Conservation (phyloP, 2,797 vertebrate genomes). For the Acrossocheilus fasciatus region DNA sequence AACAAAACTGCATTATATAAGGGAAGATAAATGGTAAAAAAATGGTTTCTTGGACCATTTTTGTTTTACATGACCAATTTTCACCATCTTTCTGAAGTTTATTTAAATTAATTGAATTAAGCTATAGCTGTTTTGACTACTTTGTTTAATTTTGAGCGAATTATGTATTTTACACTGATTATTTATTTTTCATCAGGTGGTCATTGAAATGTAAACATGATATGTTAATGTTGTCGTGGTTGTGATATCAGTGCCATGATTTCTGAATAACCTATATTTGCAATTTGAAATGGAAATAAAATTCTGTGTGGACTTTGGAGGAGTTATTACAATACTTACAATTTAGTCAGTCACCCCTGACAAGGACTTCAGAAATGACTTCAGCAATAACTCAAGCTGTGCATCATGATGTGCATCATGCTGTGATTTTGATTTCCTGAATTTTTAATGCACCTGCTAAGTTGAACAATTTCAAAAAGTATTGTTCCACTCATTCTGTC, state of each 20-base stretch:
- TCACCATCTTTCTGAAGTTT: not conserved
- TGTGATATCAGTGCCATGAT: not conserved
- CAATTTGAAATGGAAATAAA: not conserved
- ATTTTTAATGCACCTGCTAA: not conserved
- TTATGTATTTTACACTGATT: not conserved
- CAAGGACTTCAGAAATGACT: not conserved
- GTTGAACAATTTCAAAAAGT: not conserved
- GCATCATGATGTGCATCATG: not conserved
- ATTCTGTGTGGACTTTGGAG: not conserved
- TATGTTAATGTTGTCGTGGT: not conserved
- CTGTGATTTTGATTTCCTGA: constrained; percentile 14
- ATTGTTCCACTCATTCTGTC: not conserved
- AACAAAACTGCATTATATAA: not conserved
- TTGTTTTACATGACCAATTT: not conserved
- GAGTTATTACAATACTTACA: not conserved
- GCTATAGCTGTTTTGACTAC: not conserved
- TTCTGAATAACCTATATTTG: not conserved
- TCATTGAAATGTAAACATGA: not conserved
- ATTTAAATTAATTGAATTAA: not conserved
- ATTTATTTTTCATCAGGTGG: not conserved
- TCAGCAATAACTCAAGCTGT: not conserved
- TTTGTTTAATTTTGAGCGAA: not conserved
- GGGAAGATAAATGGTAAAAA: not conserved
- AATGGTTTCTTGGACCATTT: not conserved
- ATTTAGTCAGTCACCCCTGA: constrained; percentile 3